These are phyloP conservation scores for Albula goreensis DNA, from an alignment of 2,113 vertebrate genomes.

Conservation along the genomic window DNA sequence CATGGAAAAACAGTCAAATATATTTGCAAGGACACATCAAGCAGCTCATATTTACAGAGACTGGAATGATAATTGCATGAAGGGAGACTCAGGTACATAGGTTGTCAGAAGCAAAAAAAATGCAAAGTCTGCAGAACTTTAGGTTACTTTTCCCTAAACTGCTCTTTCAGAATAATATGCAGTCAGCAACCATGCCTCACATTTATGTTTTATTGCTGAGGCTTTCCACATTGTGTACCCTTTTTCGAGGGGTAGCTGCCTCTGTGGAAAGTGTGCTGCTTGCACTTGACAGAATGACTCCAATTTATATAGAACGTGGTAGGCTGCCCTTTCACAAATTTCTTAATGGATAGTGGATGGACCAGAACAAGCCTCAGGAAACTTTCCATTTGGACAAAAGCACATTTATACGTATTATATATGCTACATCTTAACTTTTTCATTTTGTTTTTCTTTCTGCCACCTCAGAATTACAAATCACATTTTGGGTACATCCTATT, in stretches of 20 bases:
- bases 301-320: not conserved
- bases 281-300: not conserved
- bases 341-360: too few species aligned
- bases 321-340: not conserved
- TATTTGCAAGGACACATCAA: not conserved
- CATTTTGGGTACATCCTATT: not conserved
- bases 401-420: not conserved
- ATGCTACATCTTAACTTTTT: not conserved
- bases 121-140: not conserved
- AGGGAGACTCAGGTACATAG: not conserved
- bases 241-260: not conserved
- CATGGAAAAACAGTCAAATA: not conserved
- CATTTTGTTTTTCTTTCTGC: not conserved
- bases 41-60: not conserved
- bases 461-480: not conserved
- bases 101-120: not conserved
- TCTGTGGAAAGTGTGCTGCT: not conserved
- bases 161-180: not conserved
- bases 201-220: not conserved
- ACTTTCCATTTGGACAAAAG: not conserved
- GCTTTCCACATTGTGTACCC: not conserved
- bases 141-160: not conserved
- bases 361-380: not conserved
- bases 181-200: not conserved
- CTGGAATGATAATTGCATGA: not conserved